Base-by-base conservation (phyloP, 2,888 invertebrate species). In the Auanema freiburgensis region DNA sequence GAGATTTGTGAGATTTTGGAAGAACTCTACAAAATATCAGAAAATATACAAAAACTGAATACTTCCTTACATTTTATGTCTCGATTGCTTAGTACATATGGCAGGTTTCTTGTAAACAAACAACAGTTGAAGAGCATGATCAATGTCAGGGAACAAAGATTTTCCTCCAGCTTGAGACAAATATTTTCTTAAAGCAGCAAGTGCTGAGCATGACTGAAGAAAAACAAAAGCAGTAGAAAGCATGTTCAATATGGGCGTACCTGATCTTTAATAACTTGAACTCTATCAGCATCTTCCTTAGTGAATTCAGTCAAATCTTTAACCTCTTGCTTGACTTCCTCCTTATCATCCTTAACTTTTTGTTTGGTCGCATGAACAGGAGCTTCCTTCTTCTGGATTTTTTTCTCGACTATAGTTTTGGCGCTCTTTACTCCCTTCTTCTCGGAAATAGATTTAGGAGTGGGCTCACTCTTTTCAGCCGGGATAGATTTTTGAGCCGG, bases 141-240 rank as follows among this genome's bases (percentile, higher is more conserved):
- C 78, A n/a, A 70, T 66, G 50, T 80, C 79, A 8, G 78, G 79
- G 66, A 77, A 77, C 49, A 77, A 66, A 4, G 77, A 75, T 52
- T 76, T 74, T 43, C 67, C 70, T 11, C 64, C 70, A 10, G 61
- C 61, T 1, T 71, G 67, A 16, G 63, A 60, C 24, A 71, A 67
- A 42, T 64, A 73, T 56, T 71, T 71, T 44, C 67, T 67, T 44
- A 76, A 57, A 1, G 76, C 65, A 6, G 43, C 50, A 24, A 76
- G 44, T 1, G 76, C 76, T 14, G 65, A 63, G 11, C 68, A 65
- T 1, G 65, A 69, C 70, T 70, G 41, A n/a, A 60, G n/a, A 40
- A 10, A 16, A 46, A 18, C 46, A 46, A 46, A 5, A 8, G 18
- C 4, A 52, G 24, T 18, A 52, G 4, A 52, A 12, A n/a, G 12